A percentile compares a stretch with the other conserved stretches of the same genome.
Conservation (phyloP, 2,113 vertebrate genomes). For the Heterocephalus glaber region DNA sequence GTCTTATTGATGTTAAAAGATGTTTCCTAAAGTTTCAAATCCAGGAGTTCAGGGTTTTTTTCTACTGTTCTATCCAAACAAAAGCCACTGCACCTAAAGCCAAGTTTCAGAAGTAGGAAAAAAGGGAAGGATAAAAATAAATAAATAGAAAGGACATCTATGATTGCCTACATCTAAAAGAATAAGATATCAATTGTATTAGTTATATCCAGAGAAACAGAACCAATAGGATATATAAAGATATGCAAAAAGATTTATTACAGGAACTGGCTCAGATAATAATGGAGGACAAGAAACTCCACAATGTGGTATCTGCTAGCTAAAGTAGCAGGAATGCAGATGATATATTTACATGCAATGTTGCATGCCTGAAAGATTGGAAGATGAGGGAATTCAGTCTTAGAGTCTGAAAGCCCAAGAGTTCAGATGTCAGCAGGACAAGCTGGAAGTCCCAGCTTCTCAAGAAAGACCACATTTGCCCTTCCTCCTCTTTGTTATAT, state of each 20-base stretch:
- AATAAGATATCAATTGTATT: neutral
- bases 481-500: neutral
- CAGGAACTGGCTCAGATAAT: neutral
- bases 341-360: neutral
- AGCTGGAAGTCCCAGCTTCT: neutral
- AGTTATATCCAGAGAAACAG: neutral
- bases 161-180: neutral
- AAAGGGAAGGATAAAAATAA: slow-evolving; percentile 23
- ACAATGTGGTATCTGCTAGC: neutral
- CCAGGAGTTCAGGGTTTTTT: neutral
- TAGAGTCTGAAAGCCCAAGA: neutral
- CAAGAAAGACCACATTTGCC: neutral
- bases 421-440: neutral
- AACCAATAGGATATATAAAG: neutral
- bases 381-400: neutral
- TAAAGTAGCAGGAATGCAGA: neutral
- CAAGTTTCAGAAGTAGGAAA: neutral
- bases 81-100: neutral
- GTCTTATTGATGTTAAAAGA: neutral
- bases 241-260: neutral
- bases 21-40: slow-evolving; percentile 6
- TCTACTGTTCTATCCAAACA: slow-evolving; percentile 23
- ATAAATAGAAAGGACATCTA: neutral
- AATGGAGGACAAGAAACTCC: neutral
- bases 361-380: neutral